These are phyloP conservation scores for Plumapathes pennacea DNA, from an alignment of 92 coral and sea anemone genomes.

Conservation along the genomic window DNA sequence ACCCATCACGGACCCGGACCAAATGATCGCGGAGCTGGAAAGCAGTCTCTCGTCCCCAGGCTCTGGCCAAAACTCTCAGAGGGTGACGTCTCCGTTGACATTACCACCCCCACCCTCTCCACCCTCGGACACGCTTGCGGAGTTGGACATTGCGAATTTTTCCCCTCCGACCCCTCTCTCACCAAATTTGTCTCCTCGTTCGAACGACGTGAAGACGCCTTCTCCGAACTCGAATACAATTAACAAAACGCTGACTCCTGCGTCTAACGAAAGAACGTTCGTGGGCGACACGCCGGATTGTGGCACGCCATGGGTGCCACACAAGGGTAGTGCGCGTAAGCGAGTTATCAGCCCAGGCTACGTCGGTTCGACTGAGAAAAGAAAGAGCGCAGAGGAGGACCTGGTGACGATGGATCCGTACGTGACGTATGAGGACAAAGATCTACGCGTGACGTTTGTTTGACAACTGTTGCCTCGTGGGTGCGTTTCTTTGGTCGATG, in stretches of 20 bases:
- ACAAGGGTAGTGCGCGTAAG: slow-evolving; percentile 31
- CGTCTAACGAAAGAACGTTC: slow-evolving; percentile 66
- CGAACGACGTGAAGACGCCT: slow-evolving; percentile 11
- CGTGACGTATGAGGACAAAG: slow-evolving; percentile 75
- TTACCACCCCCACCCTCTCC: slow-evolving; percentile 81
- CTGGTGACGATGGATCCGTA: slow-evolving; percentile 69
- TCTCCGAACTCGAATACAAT: slow-evolving; percentile 23
- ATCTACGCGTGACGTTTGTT: slow-evolving; percentile 90
- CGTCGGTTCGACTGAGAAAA: slow-evolving; percentile 29
- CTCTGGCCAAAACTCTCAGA: slow-evolving; percentile 10
- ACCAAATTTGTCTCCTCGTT: neutral
- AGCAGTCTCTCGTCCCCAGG: slow-evolving; percentile 1
- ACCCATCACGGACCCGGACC: slow-evolving; percentile 57
- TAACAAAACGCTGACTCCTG: slow-evolving; percentile 67
- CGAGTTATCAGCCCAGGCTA: slow-evolving; percentile 21
- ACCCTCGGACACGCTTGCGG: slow-evolving; percentile 48
- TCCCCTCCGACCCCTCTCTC: slow-evolving; percentile 60
- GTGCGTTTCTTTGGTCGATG: too few species aligned
- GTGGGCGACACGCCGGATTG: slow-evolving; percentile 49
- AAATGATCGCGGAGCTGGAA: slow-evolving; percentile 62
- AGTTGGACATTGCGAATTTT: slow-evolving; percentile 68
- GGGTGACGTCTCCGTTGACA: slow-evolving; percentile 26
- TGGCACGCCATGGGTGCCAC: slow-evolving; percentile 43
- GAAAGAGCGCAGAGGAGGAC: slow-evolving; percentile 31
- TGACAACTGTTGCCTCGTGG: too few species aligned